Evolutionary conservation across 2,888 invertebrate genomes (phyloP), one percentile per base, ranked within the genome.

Genomic region (Periphyllus acericola): DNA sequence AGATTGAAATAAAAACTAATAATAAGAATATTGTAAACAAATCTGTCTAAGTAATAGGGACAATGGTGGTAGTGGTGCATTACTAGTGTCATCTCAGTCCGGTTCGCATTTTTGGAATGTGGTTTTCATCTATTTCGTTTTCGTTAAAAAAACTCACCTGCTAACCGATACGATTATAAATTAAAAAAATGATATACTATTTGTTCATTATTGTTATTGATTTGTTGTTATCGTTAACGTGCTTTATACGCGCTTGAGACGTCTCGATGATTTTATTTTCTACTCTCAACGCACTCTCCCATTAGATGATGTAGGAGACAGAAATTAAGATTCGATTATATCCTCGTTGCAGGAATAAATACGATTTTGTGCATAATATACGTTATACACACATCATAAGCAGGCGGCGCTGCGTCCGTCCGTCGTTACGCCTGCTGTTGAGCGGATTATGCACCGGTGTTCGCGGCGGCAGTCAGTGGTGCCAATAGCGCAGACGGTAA

Each of bases 391-490:
- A 75, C 75, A 83, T 32, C 75, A 25, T 8, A 40, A 21, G 32
- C 60, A 32, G 40, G 66, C 75, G 66, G 74, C 55, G 74, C 68
- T 14, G 55, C 83, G 83, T 60, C 72, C 79, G 79, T 8, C 34
- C 55, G 78, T 60, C 79, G 79, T 25, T 34, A 36, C 36, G 83
- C 83, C 86, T 79, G 68, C 85, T 52, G 85, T 71, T 79, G 60
- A 86, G 86, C 79, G 80, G 86, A 80, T 87, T 87, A 80, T 80
- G 72, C 60, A 74, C 72, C 60, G 80, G 55, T 66, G 55, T 60
- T 34, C 32, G 46, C 72, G n/a, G 36, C 78, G 71, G 68, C 79
- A 80, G 29, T 80, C 86, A 87, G 86, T 87, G 86, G 86, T 87
- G 74, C 86, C 86, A 87, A 87, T 80, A 87, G 72, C 72, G 25